Percentiles rank a stretch among this genome's conserved stretches.
Evolutionary conservation across 2,888 invertebrate genomes (phyloP).

Genomic region (Acrobasis consociella): DNA sequence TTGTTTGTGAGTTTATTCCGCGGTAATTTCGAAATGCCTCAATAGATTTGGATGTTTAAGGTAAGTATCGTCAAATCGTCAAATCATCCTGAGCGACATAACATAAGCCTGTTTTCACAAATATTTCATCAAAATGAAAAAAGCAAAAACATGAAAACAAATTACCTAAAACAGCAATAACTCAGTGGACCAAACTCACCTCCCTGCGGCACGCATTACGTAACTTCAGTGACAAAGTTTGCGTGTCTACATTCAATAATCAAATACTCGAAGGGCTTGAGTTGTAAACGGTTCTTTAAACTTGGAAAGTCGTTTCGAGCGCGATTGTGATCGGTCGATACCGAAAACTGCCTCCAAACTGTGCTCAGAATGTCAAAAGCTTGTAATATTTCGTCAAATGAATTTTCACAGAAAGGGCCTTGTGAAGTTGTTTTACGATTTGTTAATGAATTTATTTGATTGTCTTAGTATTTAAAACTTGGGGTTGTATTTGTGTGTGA

Average conservation of each 20-base stretch:
- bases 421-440: background rate
- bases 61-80: no score
- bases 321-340: background rate
- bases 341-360: constrained; percentile 2
- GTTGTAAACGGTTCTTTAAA: constrained; percentile 12
- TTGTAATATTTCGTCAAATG: constrained; percentile 2
- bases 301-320: constrained; percentile 6
- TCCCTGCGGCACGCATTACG: constrained; percentile 16
- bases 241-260: constrained; percentile 16
- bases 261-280: constrained; percentile 13
- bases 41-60: no score
- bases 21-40: no score
- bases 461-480: no score
- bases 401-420: background rate
- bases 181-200: constrained; percentile 4
- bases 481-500: no score
- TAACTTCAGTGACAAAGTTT: constrained; percentile 8
- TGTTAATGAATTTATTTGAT: no score
- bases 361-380: background rate
- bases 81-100: no score
- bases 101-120: no score
- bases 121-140: no score
- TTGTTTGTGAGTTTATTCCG: no score
- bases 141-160: no score
- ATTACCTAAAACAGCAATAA: background rate